These are phyloP conservation scores for Notamacropus eugenii DNA, from an alignment of 2,797 vertebrate genomes.

Conservation along the genomic window DNA sequence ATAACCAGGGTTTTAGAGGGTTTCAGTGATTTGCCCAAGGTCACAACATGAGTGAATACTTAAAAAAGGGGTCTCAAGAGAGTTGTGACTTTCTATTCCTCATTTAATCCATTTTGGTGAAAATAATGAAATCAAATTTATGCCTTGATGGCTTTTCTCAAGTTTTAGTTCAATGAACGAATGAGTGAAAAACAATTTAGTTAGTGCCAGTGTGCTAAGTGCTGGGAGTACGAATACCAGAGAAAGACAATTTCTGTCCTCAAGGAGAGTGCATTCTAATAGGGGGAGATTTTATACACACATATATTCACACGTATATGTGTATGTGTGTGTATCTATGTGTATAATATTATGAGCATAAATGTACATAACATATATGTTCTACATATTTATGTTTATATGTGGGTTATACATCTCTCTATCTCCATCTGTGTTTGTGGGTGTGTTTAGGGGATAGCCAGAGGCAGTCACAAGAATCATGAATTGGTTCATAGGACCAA, in stretches of 20 bases:
- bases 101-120: conserved; percentile 15
- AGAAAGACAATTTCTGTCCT: neutral
- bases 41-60: conserved; percentile 40
- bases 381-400: neutral
- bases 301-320: no score
- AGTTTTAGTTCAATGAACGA: conserved; percentile 28
- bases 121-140: conserved; percentile 37
- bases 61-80: neutral
- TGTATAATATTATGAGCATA: neutral
- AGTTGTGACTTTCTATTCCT: conserved; percentile 35
- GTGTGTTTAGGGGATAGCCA: neutral
- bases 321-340: neutral
- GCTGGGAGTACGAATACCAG: neutral
- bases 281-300: neutral
- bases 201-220: neutral
- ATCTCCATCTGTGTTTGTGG: neutral
- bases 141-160: conserved; percentile 10
- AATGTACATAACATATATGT: neutral
- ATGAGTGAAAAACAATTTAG: neutral
- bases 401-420: neutral
- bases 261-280: neutral
- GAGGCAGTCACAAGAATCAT: neutral
- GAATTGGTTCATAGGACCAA: neutral
- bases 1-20: conserved; percentile 24
- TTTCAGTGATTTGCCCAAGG: conserved; percentile 50